Base-by-base conservation (phyloP, 2,888 invertebrate species). In the Villa cingulata region DNA sequence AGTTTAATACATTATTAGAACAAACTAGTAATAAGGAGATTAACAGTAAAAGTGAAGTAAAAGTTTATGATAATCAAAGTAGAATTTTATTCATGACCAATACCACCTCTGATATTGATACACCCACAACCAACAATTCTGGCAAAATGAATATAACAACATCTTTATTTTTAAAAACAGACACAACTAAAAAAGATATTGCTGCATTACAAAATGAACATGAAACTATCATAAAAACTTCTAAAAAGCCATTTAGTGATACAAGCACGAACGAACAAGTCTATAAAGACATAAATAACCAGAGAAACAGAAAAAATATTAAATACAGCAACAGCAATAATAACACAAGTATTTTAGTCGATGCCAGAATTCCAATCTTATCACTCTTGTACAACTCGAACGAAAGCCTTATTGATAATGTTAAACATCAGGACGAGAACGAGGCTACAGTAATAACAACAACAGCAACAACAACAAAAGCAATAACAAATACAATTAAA, bases 321-420 rank as follows among this genome's bases (percentile, higher is more conserved):
- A n/a, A n/a, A n/a, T n/a, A n/a, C n/a, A n/a, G n/a, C 10, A n/a
- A 29, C 16, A 15, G 17, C 9, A 39, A 40, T 19, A 45, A 39
- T 32, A 45, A 34, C 19, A 23, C 36, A 23, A 23, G 20, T 7
- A 40, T n/a, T 27, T 37, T 23, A 4, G 7, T 27, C 20, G 37
- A 37, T 41, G 46, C 41, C 41, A 46, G 41, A 41, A 46, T 37
- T 41, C 41, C 46, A 9, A 36, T 46, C 41, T 41, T 46, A 46
- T 46, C 46, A 41, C 17, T 29, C 18, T 37, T 14, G 15, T 14
- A 41, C 23, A 41, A 46, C 18, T 41, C 45, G 38, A 34, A 12
- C 16, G 45, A 27, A 32, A 45, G 27, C 29, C 27, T 29, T 32
- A 32, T 32, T 32, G 12, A 14, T 32, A 14, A 32, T 32, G 29